Conservation (phyloP, 2,113 vertebrate genomes). For the Corythornis madagascariensis region DNA sequence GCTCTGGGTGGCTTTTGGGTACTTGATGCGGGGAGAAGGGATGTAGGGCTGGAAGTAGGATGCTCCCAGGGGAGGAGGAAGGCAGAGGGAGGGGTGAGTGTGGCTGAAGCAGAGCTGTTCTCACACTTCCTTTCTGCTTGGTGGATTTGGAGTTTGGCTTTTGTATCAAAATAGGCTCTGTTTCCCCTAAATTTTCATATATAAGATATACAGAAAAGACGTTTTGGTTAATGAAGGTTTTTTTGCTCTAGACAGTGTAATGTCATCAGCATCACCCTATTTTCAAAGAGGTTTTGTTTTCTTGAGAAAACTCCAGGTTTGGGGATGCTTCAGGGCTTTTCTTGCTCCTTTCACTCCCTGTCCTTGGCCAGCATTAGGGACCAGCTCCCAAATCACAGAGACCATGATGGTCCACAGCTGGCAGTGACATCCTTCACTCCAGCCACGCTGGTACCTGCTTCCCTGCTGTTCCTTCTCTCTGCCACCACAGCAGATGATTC, state of each 20-base stretch:
- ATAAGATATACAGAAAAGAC: neutral
- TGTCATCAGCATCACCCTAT: neutral
- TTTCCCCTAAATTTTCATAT: neutral
- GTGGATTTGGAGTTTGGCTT: neutral
- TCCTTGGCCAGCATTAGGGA: neutral
- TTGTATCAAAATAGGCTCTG: neutral
- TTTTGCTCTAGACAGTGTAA: neutral
- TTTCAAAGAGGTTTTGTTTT: neutral
- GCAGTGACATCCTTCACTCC: neutral
- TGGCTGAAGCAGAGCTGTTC: neutral
- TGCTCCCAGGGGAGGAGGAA: neutral
- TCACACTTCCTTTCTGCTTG: neutral
- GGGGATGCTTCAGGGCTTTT: neutral
- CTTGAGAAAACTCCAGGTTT: neutral
- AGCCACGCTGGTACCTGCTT: accelerated
- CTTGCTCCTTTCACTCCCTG: neutral
- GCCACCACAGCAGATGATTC: neutral
- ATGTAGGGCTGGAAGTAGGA: neutral
- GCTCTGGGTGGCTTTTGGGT: neutral
- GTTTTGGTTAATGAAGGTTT: neutral
- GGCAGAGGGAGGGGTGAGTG: neutral
- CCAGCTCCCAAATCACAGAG: accelerated
- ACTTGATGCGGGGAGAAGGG: accelerated
- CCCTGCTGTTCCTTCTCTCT: neutral
- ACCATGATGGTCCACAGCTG: neutral